Evolutionary conservation across 2,113 vertebrate genomes (phyloP).

Genomic region (Brachyistius frenatus): DNA sequence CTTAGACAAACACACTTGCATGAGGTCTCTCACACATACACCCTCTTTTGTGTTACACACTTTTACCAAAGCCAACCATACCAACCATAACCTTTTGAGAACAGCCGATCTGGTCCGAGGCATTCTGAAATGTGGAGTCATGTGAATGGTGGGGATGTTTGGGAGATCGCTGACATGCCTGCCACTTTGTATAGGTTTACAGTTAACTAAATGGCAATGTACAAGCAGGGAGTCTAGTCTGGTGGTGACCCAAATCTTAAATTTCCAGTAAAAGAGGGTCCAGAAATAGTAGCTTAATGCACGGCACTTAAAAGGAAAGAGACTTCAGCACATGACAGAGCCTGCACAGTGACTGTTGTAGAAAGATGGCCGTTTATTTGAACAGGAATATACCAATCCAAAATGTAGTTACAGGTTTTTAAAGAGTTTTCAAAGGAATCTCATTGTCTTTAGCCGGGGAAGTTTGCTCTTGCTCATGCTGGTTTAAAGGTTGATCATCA

Average conservation of each 20-base stretch:
- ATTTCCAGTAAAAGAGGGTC: constrained; percentile 37
- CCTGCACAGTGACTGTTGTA: not conserved
- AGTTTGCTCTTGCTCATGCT: too few species aligned
- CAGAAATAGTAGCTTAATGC: not conserved
- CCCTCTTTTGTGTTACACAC: constrained; percentile 26
- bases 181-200: constrained; percentile 76
- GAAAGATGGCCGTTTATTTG: too few species aligned
- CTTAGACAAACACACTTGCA: constrained; percentile 36
- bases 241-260: constrained; percentile 65
- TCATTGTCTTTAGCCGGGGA: too few species aligned
- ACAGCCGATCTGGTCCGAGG: constrained; percentile 41
- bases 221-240: constrained; percentile 35
- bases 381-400: too few species aligned
- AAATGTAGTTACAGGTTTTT: too few species aligned
- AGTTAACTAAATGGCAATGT: constrained; percentile 72
- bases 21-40: constrained; percentile 14
- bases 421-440: too few species aligned
- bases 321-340: not conserved
- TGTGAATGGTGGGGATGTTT: too few species aligned
- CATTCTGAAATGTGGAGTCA: constrained; percentile 46
- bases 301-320: not conserved
- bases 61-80: not conserved
- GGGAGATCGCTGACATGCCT: constrained; percentile 60
- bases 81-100: constrained; percentile 41
- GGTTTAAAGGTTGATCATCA: too few species aligned